Evolutionary conservation across 2,113 vertebrate species (phyloP).

Genomic region (Asarcornis scutulata): DNA sequence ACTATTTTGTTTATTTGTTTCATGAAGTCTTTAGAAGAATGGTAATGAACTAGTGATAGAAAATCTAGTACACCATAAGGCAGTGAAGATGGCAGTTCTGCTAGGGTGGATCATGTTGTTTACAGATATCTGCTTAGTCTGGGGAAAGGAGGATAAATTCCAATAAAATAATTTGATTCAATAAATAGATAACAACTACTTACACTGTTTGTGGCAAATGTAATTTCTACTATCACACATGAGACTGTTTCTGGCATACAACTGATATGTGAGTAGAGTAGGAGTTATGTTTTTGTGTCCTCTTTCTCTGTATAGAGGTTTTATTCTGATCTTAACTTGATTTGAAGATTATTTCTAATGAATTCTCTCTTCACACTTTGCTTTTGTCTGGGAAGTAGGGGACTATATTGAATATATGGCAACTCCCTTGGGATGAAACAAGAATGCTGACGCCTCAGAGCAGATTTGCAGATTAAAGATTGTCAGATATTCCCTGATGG

Average conservation of each 20-base stretch:
- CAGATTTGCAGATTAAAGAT: not conserved
- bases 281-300: not conserved
- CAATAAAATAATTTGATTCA: not conserved
- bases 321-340: not conserved
- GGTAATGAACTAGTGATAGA: not conserved
- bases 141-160: not conserved
- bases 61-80: not conserved
- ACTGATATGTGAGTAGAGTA: not conserved
- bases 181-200: not conserved
- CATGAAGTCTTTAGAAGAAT: not conserved
- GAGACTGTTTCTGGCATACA: not conserved
- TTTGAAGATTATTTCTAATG: not conserved
- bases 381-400: not conserved
- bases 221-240: not conserved
- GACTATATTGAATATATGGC: not conserved
- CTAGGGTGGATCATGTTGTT: not conserved
- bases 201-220: not conserved
- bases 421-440: not conserved
- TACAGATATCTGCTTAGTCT: not conserved
- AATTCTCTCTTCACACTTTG: not conserved
- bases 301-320: not conserved
- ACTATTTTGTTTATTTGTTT: not conserved
- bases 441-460: not conserved
- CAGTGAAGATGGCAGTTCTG: not conserved
- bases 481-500: not conserved